Evolutionary conservation across 2,113 vertebrate species (phyloP).

Genomic region (Clupea harengus): DNA sequence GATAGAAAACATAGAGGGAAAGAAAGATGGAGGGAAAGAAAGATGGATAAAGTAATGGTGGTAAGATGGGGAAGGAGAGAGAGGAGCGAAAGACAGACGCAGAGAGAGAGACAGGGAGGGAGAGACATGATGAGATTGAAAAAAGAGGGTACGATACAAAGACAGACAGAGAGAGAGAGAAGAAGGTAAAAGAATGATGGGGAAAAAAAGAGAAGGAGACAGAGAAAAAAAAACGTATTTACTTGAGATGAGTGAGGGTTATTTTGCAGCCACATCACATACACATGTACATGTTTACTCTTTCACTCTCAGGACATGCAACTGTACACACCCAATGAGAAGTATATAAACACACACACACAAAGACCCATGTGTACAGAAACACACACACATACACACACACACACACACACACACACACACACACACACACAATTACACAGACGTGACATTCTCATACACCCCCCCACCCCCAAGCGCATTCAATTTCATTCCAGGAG

Average conservation of each 20-base stretch:
- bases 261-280: neutral
- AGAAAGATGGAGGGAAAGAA: too few species aligned
- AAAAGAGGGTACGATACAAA: too few species aligned
- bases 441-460: neutral
- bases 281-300: neutral
- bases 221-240: neutral
- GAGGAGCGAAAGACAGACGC: too few species aligned
- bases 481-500: neutral
- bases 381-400: neutral
- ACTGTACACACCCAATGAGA: neutral
- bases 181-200: too few species aligned
- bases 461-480: neutral
- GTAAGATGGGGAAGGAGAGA: neutral
- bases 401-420: neutral
- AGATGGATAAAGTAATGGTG: too few species aligned
- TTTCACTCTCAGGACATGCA: neutral
- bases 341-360: neutral
- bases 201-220: neutral
- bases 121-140: neutral
- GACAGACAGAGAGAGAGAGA: neutral
- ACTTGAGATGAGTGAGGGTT: neutral
- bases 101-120: neutral
- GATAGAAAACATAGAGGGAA: neutral
- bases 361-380: neutral
- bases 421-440: neutral